A percentile compares a stretch with the other conserved stretches of the same genome.
Conservation (phyloP, 2,797 vertebrate genomes). For the Anguilla obscura region DNA sequence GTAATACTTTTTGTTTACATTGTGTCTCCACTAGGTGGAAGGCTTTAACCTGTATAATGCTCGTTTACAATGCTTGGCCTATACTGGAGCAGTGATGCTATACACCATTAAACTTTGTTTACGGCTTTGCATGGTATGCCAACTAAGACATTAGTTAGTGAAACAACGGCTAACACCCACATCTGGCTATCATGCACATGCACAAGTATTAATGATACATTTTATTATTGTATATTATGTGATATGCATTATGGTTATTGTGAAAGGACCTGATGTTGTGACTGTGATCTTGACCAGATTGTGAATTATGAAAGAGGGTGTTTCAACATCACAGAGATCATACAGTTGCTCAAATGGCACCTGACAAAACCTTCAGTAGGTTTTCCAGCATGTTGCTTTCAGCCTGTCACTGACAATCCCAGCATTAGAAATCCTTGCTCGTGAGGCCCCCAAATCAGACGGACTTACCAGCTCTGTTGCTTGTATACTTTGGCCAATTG, state of each 20-base stretch:
- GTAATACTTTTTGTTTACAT: not conserved
- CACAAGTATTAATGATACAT: not conserved
- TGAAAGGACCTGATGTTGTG: not conserved
- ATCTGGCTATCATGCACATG: not conserved
- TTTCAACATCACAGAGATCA: not conserved
- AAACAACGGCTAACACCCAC: not conserved
- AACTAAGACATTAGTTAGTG: not conserved
- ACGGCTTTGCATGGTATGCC: not conserved
- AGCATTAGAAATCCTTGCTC: conserved; percentile 11
- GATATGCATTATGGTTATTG: not conserved
- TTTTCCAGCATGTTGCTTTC: conserved; percentile 5
- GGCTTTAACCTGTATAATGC: not conserved
- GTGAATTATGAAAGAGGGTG: not conserved
- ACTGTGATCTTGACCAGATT: not conserved
- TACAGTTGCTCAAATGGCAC: not conserved
- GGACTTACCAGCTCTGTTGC: conserved; percentile 16
- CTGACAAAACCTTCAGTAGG: not conserved
- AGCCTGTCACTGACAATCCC: not conserved
- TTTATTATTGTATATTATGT: not conserved
- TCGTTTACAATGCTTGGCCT: not conserved
- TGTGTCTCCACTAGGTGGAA: conserved; percentile 27
- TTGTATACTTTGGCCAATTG: conserved; percentile 22
- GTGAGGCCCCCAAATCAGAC: conserved; percentile 14
- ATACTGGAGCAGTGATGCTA: too few species aligned
- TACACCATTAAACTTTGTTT: not conserved